phyloP scores from a whole-genome alignment of 2,888 invertebrate genomes.

The Monopis laevigella region DNA sequence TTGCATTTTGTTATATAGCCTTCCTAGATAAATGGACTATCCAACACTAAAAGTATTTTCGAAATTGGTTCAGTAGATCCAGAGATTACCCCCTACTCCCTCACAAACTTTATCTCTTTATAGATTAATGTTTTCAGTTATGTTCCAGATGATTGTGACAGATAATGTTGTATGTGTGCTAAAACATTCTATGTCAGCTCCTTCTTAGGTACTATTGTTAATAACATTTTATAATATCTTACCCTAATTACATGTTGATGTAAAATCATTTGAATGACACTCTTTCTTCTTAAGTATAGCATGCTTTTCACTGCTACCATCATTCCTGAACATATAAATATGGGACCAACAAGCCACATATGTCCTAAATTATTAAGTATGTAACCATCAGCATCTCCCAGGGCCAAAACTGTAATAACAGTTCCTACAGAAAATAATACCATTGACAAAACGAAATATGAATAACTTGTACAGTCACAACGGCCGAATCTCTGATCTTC shows the following conservation, averaged over 20 bases:
- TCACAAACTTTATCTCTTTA: too few species aligned
- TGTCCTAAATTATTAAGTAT: conserved; percentile 70
- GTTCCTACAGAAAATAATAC: conserved; percentile 71
- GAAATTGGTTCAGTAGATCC: too few species aligned
- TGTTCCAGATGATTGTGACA: too few species aligned
- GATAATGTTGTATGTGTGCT: too few species aligned
- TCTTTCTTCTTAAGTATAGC: conserved; percentile 71
- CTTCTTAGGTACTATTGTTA: too few species aligned
- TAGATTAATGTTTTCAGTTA: too few species aligned
- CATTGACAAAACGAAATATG: conserved; percentile 70
- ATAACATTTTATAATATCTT: too few species aligned
- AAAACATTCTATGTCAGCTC: too few species aligned
- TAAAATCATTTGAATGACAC: conserved; percentile 72
- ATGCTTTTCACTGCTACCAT: conserved; percentile 76
- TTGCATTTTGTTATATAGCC: too few species aligned
- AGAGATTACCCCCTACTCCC: too few species aligned
- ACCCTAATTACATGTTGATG: conserved; percentile 71
- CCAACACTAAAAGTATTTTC: too few species aligned
- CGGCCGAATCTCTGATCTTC: conserved; percentile 70
- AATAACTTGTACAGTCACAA: conserved; percentile 74
- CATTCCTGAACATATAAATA: conserved; percentile 73
- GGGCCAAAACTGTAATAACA: conserved; percentile 70
- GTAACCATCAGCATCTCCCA: conserved; percentile 69
- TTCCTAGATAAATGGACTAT: too few species aligned
- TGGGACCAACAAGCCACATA: conserved; percentile 75